Conservation (phyloP, 1,140 invertebrate genomes). For the Archivesica marissinica region DNA sequence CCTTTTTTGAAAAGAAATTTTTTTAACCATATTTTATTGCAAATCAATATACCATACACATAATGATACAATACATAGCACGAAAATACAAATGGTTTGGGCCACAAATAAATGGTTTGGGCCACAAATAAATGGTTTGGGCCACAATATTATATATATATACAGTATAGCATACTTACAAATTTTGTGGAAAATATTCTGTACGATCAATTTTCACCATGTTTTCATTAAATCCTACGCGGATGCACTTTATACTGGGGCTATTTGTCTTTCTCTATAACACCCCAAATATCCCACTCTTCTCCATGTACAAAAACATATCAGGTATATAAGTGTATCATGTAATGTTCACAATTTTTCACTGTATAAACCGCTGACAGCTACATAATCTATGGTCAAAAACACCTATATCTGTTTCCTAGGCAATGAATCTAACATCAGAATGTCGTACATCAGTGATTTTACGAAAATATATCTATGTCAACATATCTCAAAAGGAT, state of each 20-base stretch:
- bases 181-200: slow-evolving; percentile 11
- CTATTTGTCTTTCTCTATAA: neutral
- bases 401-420: slow-evolving; percentile 27
- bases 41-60: no score
- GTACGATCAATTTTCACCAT: slow-evolving; percentile 40
- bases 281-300: slow-evolving; percentile 3
- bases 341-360: slow-evolving; percentile 39
- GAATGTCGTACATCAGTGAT: slow-evolving; percentile 17
- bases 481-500: slow-evolving; percentile 23
- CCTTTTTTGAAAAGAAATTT: no score
- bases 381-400: slow-evolving; percentile 53
- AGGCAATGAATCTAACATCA: slow-evolving; percentile 16
- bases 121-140: no score
- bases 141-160: no score
- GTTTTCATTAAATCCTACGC: neutral
- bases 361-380: slow-evolving; percentile 33
- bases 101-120: no score
- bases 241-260: no score
- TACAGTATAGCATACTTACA: slow-evolving; percentile 12
- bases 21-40: no score
- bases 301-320: neutral
- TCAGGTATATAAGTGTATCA: neutral
- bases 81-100: no score
- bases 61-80: no score
- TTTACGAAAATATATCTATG: slow-evolving; percentile 38